Evolutionary conservation across 2,113 vertebrate genomes (phyloP), one percentile per base, ranked within the genome.

Genomic region (Podocnemis expansa): DNA sequence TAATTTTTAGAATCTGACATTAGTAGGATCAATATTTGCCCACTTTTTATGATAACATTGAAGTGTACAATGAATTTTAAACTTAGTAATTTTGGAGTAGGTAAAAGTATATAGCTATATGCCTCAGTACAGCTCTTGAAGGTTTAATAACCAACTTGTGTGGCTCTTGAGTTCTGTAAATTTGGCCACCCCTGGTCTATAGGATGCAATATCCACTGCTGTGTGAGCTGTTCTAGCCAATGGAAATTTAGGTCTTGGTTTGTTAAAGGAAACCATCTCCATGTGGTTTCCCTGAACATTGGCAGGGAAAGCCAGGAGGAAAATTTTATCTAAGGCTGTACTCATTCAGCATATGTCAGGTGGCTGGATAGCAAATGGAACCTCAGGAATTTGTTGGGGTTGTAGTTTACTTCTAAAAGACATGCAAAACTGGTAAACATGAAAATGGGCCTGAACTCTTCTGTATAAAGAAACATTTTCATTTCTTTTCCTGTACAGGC

Each of bases 381-480:
- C 2, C 3, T 17, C 45, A 9, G 8, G 51, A 80, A 54, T 75
- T 27, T 1, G 43, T 4, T 2, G 2, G 56, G 43, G 4, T n/a
- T 63, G 24, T 29, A 6, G 0, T 41, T 52, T 6, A 38, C 83
- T 51, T 21, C 31, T 14, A 31, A 0, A 47, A 38, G 73, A 31
- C 79, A 54, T 9, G 27, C 6, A 25, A 12, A 52, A 41, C 24
- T 10, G 3, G 11, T 12, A 82, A 80, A 70, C 1, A 1, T 0
- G 2, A 12, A 25, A 9, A 0, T 2, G 84, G 58, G 45, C 12
- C 47, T 10, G n/a, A 34, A 75, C 6, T 24, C 25, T 24, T 27
- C 6, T 0, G 2, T 5, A 38, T 12, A n/a, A 54, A 21, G 0
- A 0, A 3, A 21, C 2, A 1, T 22, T 41, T 24, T 76, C 9